Evolutionary conservation across 1,140 invertebrate species (phyloP).

Genomic region (Rhopalosiphum maidis): DNA sequence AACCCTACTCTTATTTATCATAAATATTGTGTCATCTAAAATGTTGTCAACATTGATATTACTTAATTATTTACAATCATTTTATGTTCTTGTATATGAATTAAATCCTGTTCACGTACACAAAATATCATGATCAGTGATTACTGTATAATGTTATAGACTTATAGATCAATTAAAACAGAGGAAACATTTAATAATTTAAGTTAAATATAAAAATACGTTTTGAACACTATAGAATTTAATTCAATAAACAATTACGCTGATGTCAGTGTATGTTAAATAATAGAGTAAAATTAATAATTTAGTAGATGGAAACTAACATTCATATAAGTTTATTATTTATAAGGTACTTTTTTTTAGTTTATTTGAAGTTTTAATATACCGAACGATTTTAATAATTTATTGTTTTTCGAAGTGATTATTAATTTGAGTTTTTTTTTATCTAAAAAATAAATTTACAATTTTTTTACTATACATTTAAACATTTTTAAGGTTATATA

Average conservation of each 20-base stretch:
- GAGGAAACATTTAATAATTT: neutral
- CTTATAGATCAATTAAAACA: too few species aligned
- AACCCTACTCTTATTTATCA: neutral
- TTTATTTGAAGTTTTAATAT: neutral
- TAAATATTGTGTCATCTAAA: neutral
- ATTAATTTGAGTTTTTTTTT: neutral
- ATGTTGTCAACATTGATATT: neutral
- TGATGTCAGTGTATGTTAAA: neutral
- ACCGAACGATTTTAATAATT: neutral
- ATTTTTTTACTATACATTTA: neutral
- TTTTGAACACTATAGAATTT: neutral
- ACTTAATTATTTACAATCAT: neutral
- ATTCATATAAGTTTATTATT: neutral
- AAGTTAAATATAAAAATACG: neutral
- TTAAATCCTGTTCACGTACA: neutral
- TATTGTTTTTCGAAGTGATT: neutral
- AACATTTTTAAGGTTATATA: neutral
- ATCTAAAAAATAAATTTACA: neutral
- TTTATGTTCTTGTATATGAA: neutral
- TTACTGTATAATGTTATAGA: neutral
- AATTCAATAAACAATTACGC: neutral
- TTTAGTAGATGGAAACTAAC: neutral
- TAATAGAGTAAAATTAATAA: constrained; percentile 14
- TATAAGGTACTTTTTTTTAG: neutral
- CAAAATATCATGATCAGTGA: neutral